Conservation (phyloP, 2,113 vertebrate genomes). For the Strix aluco region DNA sequence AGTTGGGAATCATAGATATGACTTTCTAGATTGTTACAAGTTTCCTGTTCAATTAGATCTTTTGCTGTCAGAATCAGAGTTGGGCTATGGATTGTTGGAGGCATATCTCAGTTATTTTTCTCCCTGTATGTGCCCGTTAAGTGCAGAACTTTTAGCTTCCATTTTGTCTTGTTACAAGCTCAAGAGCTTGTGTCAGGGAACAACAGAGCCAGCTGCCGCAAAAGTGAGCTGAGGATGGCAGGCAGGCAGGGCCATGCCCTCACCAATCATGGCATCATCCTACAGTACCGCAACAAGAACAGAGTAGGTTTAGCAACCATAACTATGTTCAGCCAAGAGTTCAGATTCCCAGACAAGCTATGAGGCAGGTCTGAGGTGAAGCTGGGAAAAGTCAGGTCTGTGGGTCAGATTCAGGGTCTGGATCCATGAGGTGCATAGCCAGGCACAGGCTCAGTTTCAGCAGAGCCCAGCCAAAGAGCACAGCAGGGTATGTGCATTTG, state of each 20-base stretch:
- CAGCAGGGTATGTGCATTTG: not conserved
- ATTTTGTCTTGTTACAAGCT: not conserved
- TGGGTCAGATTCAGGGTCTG: not conserved
- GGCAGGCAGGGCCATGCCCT: not conserved
- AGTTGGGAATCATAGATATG: accelerated
- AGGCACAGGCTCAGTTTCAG: not conserved
- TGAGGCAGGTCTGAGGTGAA: not conserved
- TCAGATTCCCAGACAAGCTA: not conserved
- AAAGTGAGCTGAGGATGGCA: not conserved
- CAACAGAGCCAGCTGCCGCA: not conserved
- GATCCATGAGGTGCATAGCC: not conserved
- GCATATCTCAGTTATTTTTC: not conserved
- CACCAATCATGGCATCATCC: too few relatives aligned
- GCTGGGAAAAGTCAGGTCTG: not conserved
- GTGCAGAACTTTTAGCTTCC: not conserved
- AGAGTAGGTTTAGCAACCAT: not conserved
- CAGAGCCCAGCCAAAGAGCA: not conserved
- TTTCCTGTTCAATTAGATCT: not conserved
- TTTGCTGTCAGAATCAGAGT: not conserved
- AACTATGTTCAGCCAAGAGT: not conserved
- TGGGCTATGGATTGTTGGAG: not conserved
- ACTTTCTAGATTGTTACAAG: not conserved
- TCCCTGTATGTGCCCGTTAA: not conserved
- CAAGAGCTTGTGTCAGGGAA: not conserved
- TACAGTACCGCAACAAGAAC: not conserved